Conservation (phyloP, 2,113 vertebrate genomes). For the Vulpes vulpes region DNA sequence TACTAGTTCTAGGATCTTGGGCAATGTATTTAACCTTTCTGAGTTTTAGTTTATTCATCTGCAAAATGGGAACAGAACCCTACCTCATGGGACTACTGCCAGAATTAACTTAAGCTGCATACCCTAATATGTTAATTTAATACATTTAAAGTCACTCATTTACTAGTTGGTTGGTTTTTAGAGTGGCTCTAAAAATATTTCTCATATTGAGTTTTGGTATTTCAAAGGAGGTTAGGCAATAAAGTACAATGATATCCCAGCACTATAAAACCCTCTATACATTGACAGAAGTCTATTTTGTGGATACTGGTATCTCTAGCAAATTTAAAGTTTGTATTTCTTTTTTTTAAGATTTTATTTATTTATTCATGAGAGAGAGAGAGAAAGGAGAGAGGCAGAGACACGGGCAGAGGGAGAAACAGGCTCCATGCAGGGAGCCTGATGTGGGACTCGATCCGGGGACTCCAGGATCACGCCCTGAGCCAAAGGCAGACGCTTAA, state of each 20-base stretch:
- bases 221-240: not conserved
- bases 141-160: not conserved
- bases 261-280: not conserved
- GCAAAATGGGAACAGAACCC: slow-evolving; percentile 11
- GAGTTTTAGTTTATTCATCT: slow-evolving; percentile 55
- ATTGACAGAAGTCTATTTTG: not conserved
- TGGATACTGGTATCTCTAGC: not conserved
- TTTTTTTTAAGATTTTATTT: not conserved
- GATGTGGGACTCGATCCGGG: too few relatives aligned
- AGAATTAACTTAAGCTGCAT: not conserved
- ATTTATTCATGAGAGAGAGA: too few relatives aligned
- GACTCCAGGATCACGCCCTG: too few relatives aligned
- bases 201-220: not conserved
- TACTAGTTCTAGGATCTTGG: not conserved
- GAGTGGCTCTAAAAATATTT: not conserved
- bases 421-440: too few relatives aligned
- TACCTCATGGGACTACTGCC: not conserved
- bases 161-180: slow-evolving; percentile 42
- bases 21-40: not conserved
- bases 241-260: not conserved
- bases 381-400: too few relatives aligned
- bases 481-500: too few relatives aligned
- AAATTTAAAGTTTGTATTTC: slow-evolving; percentile 24
- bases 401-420: too few relatives aligned
- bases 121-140: slow-evolving; percentile 32